Base-by-base conservation (phyloP, 1,140 invertebrate genomes). In the Panagrolaimus sp. region DNA sequence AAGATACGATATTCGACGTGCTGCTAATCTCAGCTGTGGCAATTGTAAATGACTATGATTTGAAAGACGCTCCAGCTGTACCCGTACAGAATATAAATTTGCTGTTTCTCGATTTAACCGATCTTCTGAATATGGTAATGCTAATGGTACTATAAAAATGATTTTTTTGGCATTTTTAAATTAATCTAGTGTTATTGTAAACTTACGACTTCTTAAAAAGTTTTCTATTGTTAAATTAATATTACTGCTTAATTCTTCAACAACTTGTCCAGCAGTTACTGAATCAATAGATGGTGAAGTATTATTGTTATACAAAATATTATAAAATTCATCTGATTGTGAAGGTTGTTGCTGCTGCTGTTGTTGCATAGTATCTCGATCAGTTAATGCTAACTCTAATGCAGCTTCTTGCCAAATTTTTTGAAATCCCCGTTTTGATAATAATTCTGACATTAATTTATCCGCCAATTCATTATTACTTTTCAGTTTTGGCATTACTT, bases 131-230 rank as follows among this genome's bases (percentile, higher is more conserved):
- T 25, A 57, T 16, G 51, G 51, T 27, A 57, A 27, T 11, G 13
- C 51, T 16, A 57, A 57, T 57, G 20, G 51, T 1, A 57, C 51
- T 57, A 16, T 25, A n/a, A 16, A 20, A 20, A 57, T 4, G 27
- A 4, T 57, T 57, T 27, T 25, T 25, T 11, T n/a, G 5, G 2
- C 9, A 20, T 57, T 57, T 57, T 11, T 3, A 0, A 4, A 57
- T 25, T 48, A 23, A 57, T 1, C 27, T 16, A n/a, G n/a, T 11
- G 0, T 25, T 11, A 13, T n/a, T n/a, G 5, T 11, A 57, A 57
- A 57, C 51, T 4, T 16, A 57, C 51, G 20, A 57, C n/a, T 57
- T 25, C 27, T 57, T 27, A 57, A 57, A 57, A 57, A 57, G n/a
- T 27, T 20, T 25, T 57, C 51, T 2, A 57, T 16, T 5, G 51